Percentiles rank a stretch among this genome's conserved stretches.
These are phyloP conservation scores for Phthorimaea operculella DNA, from an alignment of 1,140 invertebrate genomes.

Conservation along the genomic window DNA sequence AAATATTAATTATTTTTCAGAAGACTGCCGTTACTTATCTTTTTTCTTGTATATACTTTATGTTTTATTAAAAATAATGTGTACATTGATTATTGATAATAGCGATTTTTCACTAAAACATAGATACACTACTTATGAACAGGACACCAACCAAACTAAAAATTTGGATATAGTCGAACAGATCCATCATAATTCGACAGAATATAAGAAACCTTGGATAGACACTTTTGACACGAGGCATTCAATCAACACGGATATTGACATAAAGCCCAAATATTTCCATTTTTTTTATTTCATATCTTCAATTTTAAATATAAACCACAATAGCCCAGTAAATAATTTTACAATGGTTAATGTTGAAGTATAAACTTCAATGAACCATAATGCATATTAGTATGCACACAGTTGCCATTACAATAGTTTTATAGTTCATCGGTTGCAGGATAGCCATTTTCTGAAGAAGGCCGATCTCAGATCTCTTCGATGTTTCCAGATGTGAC, in stretches of 20 bases:
- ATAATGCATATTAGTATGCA: slow-evolving; percentile 18
- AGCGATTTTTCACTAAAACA: slow-evolving; percentile 56
- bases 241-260: slow-evolving; percentile 50
- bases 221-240: slow-evolving; percentile 42
- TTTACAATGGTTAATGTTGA: slow-evolving; percentile 30
- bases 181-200: slow-evolving; percentile 22
- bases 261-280: slow-evolving; percentile 51
- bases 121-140: slow-evolving; percentile 19
- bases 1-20: slow-evolving; percentile 47
- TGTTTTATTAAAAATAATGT: slow-evolving; percentile 24
- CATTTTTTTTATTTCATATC: slow-evolving; percentile 41
- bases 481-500: not conserved
- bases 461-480: not conserved
- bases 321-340: slow-evolving; percentile 58
- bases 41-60: slow-evolving; percentile 48
- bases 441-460: not conserved
- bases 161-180: slow-evolving; percentile 18
- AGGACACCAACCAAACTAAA: slow-evolving; percentile 24
- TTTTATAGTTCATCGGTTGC: slow-evolving; percentile 43
- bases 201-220: slow-evolving; percentile 23
- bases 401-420: slow-evolving; percentile 56
- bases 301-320: slow-evolving; percentile 30
- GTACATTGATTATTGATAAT: slow-evolving; percentile 49
- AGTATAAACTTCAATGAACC: slow-evolving; percentile 22
- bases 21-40: slow-evolving; percentile 58